Base-by-base conservation (phyloP, 2,113 vertebrate species). In the Ranitomeya imitator region DNA sequence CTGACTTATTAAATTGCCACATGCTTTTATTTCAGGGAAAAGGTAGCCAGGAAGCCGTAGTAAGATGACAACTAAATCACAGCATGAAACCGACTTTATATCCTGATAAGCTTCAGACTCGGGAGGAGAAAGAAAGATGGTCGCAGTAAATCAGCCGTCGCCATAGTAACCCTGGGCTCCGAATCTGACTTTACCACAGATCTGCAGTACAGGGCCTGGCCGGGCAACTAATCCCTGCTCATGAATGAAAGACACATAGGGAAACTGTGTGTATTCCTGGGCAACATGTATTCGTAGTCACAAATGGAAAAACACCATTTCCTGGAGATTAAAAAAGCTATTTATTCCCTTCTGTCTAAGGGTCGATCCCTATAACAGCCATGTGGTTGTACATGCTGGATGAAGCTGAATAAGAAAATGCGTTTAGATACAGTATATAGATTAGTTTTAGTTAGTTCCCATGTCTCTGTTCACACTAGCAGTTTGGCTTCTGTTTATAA, bases 141-240 rank as follows among this genome's bases (percentile, higher is more conserved):
- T 85, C 82, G 85, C 87, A 85, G 87, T 89, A 85, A 85, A 89
- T 89, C 79, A 85, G 82, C 74, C 14, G 87, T 89, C 87, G 85
- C 87, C 87, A 89, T 89, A 26, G 87, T 89, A 89, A 89, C 87
- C 37, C 73, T 5, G 6, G 4, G 51, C 63, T 84, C 45, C n/a
- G 23, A 73, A 31, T 69, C 60, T 12, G 52, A 55, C 51, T 71
- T 55, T 81, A 59, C 86, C 78, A 23, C n/a, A 19, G 61, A 71
- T 69, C 85, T 86, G 85, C 85, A 79, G 76, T 80, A 76, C 85
- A 69, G 61, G 31, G 12, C 23, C 6, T 61, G 16, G 77, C 16
- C 9, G 52, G 52, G 23, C 45, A 57, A 59, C n/a, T 80, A 71
- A 87, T 69, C 78, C 86, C 45, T 81, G 80, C 67, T 87, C 59